phyloP scores from a whole-genome alignment of 2,113 vertebrate species.

The Setophaga petechia region DNA sequence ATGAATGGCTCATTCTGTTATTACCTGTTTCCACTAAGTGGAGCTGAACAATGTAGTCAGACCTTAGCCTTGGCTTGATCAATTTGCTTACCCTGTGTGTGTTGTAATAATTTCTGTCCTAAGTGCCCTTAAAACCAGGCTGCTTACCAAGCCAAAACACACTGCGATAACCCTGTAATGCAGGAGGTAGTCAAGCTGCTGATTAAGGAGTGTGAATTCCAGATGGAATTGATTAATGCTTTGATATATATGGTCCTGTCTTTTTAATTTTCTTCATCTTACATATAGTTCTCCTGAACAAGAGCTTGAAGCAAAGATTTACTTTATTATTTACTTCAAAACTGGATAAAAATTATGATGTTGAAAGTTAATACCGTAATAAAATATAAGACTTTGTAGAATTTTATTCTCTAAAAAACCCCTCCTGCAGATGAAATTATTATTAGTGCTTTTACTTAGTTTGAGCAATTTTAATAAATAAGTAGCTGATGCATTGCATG shows the following conservation, averaged over 20 bases:
- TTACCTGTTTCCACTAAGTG: not conserved
- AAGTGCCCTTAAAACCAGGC: not conserved
- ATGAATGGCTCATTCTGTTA: not conserved
- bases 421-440: not conserved
- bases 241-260: not conserved
- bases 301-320: not conserved
- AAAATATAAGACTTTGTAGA: not conserved
- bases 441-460: not conserved
- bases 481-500: not conserved
- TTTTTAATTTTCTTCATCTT: not conserved
- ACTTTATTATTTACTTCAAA: not conserved
- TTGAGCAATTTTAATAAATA: slow-evolving; percentile 17
- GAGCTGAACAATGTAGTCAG: not conserved
- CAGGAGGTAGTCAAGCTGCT: not conserved
- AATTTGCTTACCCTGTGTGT: not conserved
- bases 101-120: not conserved
- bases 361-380: not conserved
- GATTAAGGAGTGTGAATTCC: not conserved
- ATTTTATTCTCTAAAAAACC: not conserved
- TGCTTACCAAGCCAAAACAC: not conserved
- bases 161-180: not conserved
- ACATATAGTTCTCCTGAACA: not conserved
- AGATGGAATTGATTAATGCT: not conserved
- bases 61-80: not conserved
- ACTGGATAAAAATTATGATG: not conserved